Conservation (phyloP, 2,113 vertebrate species). For the Platysternon megacephalum region DNA sequence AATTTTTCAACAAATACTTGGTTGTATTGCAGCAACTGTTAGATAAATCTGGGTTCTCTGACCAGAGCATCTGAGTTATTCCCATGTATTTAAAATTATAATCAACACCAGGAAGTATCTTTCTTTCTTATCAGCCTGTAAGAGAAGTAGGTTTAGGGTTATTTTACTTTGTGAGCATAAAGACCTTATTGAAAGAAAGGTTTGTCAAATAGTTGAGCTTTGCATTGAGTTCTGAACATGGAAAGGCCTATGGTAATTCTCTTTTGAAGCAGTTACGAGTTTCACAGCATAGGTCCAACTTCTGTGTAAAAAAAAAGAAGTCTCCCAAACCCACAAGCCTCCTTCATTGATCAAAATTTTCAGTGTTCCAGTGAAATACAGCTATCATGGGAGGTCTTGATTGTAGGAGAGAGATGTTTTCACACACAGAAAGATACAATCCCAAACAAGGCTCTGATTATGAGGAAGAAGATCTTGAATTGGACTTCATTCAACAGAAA, state of each 20-base stretch:
- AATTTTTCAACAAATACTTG: background rate
- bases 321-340: background rate
- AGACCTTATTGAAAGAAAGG: background rate
- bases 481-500: accelerated
- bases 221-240: background rate
- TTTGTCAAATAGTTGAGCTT: background rate
- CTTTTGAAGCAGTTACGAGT: background rate
- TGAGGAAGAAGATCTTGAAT: accelerated
- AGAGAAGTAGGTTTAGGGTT: background rate
- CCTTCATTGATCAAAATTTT: background rate
- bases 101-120: background rate
- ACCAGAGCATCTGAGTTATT: background rate
- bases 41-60: background rate
- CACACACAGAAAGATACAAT: background rate
- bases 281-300: background rate
- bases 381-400: accelerated
- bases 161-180: background rate
- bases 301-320: background rate
- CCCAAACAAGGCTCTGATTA: background rate
- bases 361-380: accelerated
- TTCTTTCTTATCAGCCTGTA: background rate
- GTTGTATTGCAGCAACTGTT: background rate
- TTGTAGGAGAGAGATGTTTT: background rate
- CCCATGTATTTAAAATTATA: background rate
- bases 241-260: background rate